Percentiles rank a stretch among this genome's conserved stretches.
Conservation (phyloP, 2,113 vertebrate species). For the Abramis brama region DNA sequence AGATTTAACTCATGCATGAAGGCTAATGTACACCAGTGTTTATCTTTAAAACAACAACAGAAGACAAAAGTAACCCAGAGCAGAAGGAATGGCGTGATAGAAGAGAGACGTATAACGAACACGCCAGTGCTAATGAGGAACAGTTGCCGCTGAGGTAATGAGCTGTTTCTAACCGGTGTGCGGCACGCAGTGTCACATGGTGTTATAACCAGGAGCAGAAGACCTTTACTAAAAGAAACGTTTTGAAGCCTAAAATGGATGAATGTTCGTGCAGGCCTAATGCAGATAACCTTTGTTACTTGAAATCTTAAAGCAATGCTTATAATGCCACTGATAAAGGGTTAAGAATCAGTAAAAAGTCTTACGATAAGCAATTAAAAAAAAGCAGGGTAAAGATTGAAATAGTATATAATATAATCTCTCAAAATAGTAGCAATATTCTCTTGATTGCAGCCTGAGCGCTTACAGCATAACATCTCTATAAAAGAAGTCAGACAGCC, state of each 20-base stretch:
- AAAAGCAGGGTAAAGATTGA: not conserved
- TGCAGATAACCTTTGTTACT: not conserved
- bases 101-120: not conserved
- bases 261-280: not conserved
- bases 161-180: not conserved
- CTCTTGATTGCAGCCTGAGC: not conserved
- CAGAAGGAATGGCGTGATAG: not conserved
- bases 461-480: not conserved
- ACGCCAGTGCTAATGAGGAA: not conserved
- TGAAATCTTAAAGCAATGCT: not conserved
- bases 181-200: not conserved
- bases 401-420: constrained; percentile 9
- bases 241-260: not conserved
- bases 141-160: constrained; percentile 15
- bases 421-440: not conserved
- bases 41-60: not conserved
- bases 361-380: not conserved
- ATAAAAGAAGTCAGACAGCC: not conserved
- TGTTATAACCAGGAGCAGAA: not conserved
- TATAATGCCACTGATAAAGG: not conserved
- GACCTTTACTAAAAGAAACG: not conserved
- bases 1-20: not conserved
- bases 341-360: not conserved
- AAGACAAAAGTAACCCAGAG: not conserved
- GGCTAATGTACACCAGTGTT: not conserved